Percentiles rank a stretch among this genome's conserved stretches.
Evolutionary conservation across 1,140 invertebrate genomes (phyloP).

Genomic region (Saccostrea echinata): DNA sequence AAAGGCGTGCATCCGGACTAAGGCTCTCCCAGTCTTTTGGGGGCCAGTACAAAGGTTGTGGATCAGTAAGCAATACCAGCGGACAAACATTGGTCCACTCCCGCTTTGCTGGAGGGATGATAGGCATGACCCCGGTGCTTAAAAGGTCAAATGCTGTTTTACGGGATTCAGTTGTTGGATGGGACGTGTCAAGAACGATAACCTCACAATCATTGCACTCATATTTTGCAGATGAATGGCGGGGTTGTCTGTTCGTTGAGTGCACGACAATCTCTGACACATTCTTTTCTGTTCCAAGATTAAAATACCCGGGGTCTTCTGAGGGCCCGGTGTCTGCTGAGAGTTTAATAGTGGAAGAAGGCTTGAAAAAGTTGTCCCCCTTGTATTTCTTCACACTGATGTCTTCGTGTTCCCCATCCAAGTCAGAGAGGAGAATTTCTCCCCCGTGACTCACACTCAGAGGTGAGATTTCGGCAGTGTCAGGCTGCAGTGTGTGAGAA

Average conservation of each 20-base stretch:
- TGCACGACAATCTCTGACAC: background rate
- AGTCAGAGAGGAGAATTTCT: background rate
- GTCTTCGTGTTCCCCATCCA: background rate
- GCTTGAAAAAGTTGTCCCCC: background rate
- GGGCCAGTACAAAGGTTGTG: slow-evolving; percentile 15
- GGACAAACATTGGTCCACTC: slow-evolving; percentile 10
- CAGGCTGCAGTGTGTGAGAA: background rate
- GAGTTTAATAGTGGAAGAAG: background rate
- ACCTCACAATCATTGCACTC: slow-evolving; percentile 4
- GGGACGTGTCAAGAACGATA: background rate
- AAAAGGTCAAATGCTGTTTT: background rate
- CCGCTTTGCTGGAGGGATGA: slow-evolving; percentile 16
- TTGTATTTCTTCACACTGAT: background rate
- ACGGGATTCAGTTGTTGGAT: background rate
- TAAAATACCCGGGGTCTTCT: background rate
- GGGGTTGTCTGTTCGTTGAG: background rate
- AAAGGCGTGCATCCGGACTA: slow-evolving; percentile 4
- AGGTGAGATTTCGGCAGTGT: background rate
- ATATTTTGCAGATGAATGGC: background rate
- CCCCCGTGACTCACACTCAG: background rate
- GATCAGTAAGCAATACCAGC: background rate
- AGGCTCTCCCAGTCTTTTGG: slow-evolving; percentile 20
- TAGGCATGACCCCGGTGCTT: slow-evolving; percentile 17
- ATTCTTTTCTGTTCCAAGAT: background rate
- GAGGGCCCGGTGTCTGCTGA: background rate